Evolutionary conservation across 2,797 vertebrate species (phyloP), one percentile per base, ranked within the genome.

Genomic region (Lindbergichthys nudifrons): DNA sequence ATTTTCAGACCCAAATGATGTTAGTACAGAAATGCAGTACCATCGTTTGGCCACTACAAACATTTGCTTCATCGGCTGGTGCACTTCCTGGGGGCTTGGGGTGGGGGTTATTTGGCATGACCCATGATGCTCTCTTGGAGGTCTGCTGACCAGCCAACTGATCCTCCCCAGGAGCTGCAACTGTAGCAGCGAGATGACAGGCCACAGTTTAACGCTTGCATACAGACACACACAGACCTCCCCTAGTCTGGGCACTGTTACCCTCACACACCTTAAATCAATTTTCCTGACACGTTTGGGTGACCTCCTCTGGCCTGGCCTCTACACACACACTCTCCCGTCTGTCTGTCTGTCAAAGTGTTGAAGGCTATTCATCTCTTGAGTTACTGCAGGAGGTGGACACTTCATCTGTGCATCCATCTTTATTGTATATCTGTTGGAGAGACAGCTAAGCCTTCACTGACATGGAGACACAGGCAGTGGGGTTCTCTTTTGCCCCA

Each of bases 101-200:
- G 23, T 26, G 3, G 32, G 32, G 32, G 32, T 8, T 8, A 8
- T 32, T 32, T 65, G 77, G 64, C 77, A 63, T 87, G 77, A 87
- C 67, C 82, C 73, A 66, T 83, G 75, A 82, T 83, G 79, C 75
- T 73, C 30, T 62, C 10, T 52, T 36, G 66, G 73, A 82, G 85
- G 82, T 75, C 79, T 71, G 64, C 77, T 87, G 79, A 77, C 81
- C 80, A 69, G 86, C 75, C 56, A 93, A 91, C 79, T 51, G 87
- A 92, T 92, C 92, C 89, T 69, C 88, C 84, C 87, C 65, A 57
- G 89, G 90, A 87, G 87, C 72, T 88, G 93, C 85, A 94, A 94
- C 86, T 39, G 65, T 73, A 94, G 85, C 84, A 43, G 41, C 51
- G 61, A 80, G 85, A 78, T 90, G 92, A 93, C 85, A 92, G 85